phyloP scores from a whole-genome alignment of 2,113 vertebrate genomes.

The zebrafish (Danio rerio) region DNA sequence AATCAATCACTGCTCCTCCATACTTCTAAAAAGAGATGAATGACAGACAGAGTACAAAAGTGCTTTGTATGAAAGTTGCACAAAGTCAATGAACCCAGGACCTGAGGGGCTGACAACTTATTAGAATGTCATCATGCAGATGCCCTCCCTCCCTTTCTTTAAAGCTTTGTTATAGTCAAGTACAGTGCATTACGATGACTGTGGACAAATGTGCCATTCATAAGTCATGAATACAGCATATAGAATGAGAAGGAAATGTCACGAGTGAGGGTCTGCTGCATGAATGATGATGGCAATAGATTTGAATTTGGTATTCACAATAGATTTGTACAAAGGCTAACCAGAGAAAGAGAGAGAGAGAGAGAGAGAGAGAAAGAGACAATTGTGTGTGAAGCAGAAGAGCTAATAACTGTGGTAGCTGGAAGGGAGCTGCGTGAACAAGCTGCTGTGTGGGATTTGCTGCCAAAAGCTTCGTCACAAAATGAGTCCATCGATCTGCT shows the following conservation, averaged over 20 bases:
- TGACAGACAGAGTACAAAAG: constrained; percentile 12
- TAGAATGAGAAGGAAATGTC: constrained; percentile 8
- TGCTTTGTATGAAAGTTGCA: constrained; percentile 12
- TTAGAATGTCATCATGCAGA: constrained; percentile 13
- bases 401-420: constrained; percentile 1
- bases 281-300: constrained; percentile 5
- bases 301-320: constrained; percentile 29
- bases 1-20: background rate
- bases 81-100: background rate
- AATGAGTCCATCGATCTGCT: constrained; percentile 32
- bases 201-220: constrained; percentile 17
- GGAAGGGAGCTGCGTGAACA: constrained; percentile 20
- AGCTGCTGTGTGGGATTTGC: constrained; percentile 9
- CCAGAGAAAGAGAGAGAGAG: constrained; percentile 18
- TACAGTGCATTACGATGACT: background rate
- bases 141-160: background rate
- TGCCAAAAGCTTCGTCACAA: constrained; percentile 20
- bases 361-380: constrained; percentile 28
- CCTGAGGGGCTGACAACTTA: background rate
- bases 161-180: constrained; percentile 1
- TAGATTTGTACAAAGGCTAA: constrained; percentile 26
- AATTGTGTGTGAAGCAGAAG: constrained; percentile 12
- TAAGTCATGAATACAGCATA: constrained; percentile 15
- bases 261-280: constrained; percentile 10
- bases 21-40: background rate